Evolutionary conservation across 2,797 vertebrate species (phyloP).

Genomic region (Bradypodion pumilum): DNA sequence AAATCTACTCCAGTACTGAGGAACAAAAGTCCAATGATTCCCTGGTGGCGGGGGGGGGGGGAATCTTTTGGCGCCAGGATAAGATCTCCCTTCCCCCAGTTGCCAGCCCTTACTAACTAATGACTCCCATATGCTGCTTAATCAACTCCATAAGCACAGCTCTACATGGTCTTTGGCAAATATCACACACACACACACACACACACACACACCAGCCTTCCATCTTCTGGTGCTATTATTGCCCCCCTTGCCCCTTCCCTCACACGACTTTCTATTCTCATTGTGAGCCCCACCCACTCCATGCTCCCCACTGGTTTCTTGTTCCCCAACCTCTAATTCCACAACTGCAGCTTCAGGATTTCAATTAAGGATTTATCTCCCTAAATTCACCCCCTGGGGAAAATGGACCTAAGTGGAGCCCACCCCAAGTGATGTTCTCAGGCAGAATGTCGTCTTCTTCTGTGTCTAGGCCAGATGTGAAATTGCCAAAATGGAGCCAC

Average conservation of each 20-base stretch:
- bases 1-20: conserved; percentile 9
- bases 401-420: neutral
- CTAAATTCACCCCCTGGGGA: no score
- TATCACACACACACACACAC: neutral
- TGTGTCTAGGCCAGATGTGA: no score
- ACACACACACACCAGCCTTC: no score
- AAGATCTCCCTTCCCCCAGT: conserved; percentile 29
- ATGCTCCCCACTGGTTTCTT: neutral
- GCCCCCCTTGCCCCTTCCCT: neutral
- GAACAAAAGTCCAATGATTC: conserved; percentile 22
- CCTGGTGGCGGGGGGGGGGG: neutral
- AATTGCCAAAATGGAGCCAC: no score
- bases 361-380: neutral
- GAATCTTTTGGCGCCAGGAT: conserved; percentile 24
- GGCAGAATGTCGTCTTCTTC: no score
- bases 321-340: neutral
- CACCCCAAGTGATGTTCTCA: neutral
- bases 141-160: conserved; percentile 24
- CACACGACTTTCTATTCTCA: neutral
- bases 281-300: no score
- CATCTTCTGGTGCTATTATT: neutral
- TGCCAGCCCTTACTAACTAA: conserved; percentile 23
- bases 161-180: conserved; percentile 15
- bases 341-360: neutral
- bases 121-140: conserved; percentile 42